Evolutionary conservation across 2,113 vertebrate species (phyloP).

Genomic region (Enhydra lutris): DNA sequence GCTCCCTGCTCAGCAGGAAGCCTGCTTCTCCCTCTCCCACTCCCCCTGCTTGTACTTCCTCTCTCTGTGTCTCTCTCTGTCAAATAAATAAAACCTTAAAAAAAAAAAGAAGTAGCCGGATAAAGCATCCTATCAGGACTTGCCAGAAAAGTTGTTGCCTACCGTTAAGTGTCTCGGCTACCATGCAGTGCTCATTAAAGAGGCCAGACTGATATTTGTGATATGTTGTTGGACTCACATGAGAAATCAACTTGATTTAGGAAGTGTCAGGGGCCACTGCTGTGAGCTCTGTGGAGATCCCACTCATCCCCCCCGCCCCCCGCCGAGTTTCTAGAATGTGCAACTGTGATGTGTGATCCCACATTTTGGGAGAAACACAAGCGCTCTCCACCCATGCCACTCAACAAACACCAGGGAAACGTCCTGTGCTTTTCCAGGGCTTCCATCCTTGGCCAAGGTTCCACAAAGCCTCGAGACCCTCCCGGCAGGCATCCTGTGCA

Average conservation of each 20-base stretch:
- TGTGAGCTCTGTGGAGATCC: neutral
- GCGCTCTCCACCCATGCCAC: neutral
- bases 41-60: no score
- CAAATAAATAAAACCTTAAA: neutral
- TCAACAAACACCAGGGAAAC: neutral
- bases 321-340: constrained; percentile 26
- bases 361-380: neutral
- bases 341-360: neutral
- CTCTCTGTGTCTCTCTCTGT: no score
- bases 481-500: neutral
- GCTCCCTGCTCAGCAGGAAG: no score
- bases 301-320: neutral
- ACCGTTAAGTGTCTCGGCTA: neutral
- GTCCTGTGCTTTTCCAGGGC: neutral
- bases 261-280: neutral
- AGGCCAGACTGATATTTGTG: neutral
- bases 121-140: neutral
- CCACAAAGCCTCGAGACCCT: neutral
- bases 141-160: accelerated
- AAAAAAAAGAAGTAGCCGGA: neutral
- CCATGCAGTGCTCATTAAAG: accelerated
- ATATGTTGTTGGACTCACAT: neutral
- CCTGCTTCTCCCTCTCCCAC: no score
- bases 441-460: neutral
- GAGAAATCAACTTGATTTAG: neutral